These are phyloP conservation scores for Bos indicus DNA, from an alignment of 2,113 vertebrate species.

Conservation along the genomic window DNA sequence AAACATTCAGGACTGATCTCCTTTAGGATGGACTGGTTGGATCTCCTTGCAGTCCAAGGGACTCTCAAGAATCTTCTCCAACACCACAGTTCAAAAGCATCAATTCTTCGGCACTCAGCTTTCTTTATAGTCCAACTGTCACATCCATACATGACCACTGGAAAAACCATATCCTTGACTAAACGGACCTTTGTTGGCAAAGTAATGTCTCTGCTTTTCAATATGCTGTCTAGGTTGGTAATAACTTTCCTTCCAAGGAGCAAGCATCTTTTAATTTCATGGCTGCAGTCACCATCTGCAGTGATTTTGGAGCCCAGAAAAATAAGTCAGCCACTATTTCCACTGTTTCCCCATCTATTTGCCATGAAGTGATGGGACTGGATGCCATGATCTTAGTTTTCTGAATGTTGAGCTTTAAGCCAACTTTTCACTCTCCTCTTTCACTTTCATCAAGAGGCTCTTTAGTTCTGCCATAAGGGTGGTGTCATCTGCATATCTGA, in stretches of 20 bases:
- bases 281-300: no score
- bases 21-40: neutral
- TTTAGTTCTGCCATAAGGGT: no score
- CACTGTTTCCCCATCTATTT: no score
- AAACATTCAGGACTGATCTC: neutral
- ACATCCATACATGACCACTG: neutral
- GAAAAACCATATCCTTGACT: neutral
- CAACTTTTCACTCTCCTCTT: no score
- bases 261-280: no score
- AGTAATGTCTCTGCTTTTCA: neutral
- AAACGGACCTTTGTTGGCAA: accelerated
- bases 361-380: no score
- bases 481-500: neutral
- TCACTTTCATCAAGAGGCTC: no score
- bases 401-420: no score
- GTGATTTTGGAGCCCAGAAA: no score
- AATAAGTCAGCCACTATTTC: no score
- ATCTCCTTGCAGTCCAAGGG: neutral
- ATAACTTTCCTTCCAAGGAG: no score
- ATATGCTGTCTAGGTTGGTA: neutral
- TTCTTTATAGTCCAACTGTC: neutral
- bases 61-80: neutral
- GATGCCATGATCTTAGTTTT: no score
- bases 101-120: neutral
- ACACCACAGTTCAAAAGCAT: neutral